phyloP scores from a whole-genome alignment of 2,888 invertebrate species.

The Hypsopygia costalis region DNA sequence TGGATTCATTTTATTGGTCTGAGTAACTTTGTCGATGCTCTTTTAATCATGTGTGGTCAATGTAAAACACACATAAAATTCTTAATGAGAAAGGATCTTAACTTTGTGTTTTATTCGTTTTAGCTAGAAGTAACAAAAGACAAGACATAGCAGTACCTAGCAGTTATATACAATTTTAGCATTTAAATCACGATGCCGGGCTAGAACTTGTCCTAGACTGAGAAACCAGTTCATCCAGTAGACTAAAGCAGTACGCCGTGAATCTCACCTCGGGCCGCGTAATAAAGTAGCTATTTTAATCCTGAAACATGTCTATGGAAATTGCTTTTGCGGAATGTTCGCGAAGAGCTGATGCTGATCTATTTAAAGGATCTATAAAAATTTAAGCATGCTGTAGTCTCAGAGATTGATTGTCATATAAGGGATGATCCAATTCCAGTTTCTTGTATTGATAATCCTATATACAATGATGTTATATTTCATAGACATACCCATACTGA shows the following conservation, averaged over 20 bases:
- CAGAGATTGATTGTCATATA: no score
- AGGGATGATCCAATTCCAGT: no score
- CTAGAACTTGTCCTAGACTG: slow-evolving; percentile 29
- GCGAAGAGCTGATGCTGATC: slow-evolving; percentile 20
- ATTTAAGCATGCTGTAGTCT: no score
- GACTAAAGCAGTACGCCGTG: slow-evolving; percentile 36
- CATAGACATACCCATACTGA: no score
- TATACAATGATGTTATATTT: no score
- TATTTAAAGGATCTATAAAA: no score
- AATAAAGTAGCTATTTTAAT: slow-evolving; percentile 51
- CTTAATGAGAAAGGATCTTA: not conserved
- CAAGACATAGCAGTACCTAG: not conserved
- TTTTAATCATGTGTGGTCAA: slow-evolving; percentile 1
- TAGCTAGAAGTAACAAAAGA: not conserved
- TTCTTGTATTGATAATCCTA: no score
- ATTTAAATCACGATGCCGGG: slow-evolving; percentile 39
- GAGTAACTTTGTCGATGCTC: not conserved
- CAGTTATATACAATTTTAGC: not conserved
- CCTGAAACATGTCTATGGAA: slow-evolving; percentile 28
- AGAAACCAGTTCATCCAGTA: slow-evolving; percentile 52
- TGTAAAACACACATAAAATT: not conserved
- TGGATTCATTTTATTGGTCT: slow-evolving; percentile 5
- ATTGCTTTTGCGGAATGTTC: slow-evolving; percentile 31
- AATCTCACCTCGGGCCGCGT: slow-evolving; percentile 30
- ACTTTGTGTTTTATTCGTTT: not conserved